Percentiles rank a stretch among this genome's conserved stretches.
Evolutionary conservation across 2,888 invertebrate genomes (phyloP).

Genomic region (Drosophila rellima): DNA sequence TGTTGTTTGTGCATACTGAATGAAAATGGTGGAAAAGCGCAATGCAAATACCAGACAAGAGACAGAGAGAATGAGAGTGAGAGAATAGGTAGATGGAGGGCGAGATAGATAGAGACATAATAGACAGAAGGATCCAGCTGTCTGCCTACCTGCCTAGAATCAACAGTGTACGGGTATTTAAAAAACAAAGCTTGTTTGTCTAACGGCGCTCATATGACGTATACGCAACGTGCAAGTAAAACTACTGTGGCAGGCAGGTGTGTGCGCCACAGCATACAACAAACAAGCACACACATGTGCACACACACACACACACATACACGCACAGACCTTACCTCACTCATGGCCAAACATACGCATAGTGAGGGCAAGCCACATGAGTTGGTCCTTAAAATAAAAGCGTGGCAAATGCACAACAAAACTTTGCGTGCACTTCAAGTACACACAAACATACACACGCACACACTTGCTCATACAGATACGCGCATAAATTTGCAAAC

Average conservation of each 20-base stretch:
- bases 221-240: constrained; percentile 55
- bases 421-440: constrained; percentile 67
- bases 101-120: constrained; percentile 17
- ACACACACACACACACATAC: constrained; percentile 8
- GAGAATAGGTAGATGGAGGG: background rate
- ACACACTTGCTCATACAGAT: constrained; percentile 22
- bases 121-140: constrained; percentile 10
- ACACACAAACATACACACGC: constrained; percentile 27
- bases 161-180: constrained; percentile 33
- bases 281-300: background rate
- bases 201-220: constrained; percentile 48
- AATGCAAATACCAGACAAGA: constrained; percentile 55
- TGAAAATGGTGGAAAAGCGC: constrained; percentile 72
- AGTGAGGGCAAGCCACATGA: constrained; percentile 35
- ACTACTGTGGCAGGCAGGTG: constrained; percentile 56
- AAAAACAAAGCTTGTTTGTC: constrained; percentile 46
- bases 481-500: constrained; percentile 2
- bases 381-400: constrained; percentile 58
- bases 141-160: constrained; percentile 14
- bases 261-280: constrained; percentile 15
- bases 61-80: constrained; percentile 6
- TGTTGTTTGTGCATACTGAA: constrained; percentile 61
- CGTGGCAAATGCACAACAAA: constrained; percentile 74
- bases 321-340: background rate
- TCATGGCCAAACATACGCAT: constrained; percentile 23